Base-by-base conservation (phyloP, 2,113 vertebrate genomes). In the Zosterops pallidus region DNA sequence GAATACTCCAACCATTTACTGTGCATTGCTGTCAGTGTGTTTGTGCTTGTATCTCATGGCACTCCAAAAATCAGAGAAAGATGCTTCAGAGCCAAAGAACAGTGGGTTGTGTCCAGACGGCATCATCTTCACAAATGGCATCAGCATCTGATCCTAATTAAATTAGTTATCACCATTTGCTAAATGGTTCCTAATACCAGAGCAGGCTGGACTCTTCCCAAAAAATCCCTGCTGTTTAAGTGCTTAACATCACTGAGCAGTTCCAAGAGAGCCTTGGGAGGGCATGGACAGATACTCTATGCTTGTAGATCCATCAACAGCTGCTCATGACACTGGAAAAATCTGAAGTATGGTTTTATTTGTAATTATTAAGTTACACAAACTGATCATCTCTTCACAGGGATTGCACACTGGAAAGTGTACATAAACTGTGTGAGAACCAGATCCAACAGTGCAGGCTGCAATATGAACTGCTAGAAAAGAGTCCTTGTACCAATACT, bases 71-170 rank as follows among this genome's bases (percentile, higher is more conserved):
- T 78, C 72, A 44, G 49, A 81, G 17, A 88, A 72, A 29, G 53
- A 42, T 60, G 70, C 49, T 94, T 84, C 92, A 91, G 94, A 95
- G 89, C 91, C 95, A 92, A 86, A 46, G 65, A 94, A 87, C 69
- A 84, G 91, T 86, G 78, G 77, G 95, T 37, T 90, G 42, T 83
- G 90, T 77, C 95, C 89, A 89, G 89, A 91, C 70, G 24, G 91
- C 81, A 76, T 69, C 89, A 84, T 95, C 83, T 87, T 92, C 81
- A 92, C 93, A 95, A 96, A 92, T 89, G 83, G 83, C 86, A 92
- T 78, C 89, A 95, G 57, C 94, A 93, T 95, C 91, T 86, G 76
- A 94, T 94, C 83, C 89, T 94, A 96, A 96, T 96, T 95, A 94
- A 94, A 93, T 96, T 93, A 91, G 83, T 92, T 92, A 90, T 83